Evolutionary conservation across 2,888 invertebrate species (phyloP).

Genomic region (Hydraecia micacea): DNA sequence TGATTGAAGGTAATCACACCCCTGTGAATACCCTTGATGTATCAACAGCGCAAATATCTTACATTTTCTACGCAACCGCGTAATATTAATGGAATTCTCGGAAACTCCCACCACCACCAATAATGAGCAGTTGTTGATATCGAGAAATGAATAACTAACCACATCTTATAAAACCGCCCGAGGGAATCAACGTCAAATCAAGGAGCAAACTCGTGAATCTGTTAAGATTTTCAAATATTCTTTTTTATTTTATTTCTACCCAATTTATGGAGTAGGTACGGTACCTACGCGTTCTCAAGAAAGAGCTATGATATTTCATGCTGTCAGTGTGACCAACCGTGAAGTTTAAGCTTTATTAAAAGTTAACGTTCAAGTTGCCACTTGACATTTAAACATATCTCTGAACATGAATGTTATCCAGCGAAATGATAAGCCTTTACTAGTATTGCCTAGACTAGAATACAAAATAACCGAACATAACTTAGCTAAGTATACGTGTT

Average conservation of each 20-base stretch:
- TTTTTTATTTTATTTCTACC: slow-evolving; percentile 67
- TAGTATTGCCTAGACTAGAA: slow-evolving; percentile 28
- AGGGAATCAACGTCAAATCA: slow-evolving; percentile 42
- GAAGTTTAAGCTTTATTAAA: slow-evolving; percentile 80
- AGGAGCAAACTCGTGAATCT: slow-evolving; percentile 68
- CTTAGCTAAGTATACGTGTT: slow-evolving; percentile 36
- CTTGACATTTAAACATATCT: slow-evolving; percentile 42
- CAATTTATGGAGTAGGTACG: slow-evolving; percentile 74
- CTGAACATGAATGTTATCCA: slow-evolving; percentile 15
- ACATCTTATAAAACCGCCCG: slow-evolving; percentile 43
- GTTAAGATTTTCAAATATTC: slow-evolving; percentile 69
- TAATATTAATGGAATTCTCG: slow-evolving; percentile 7
- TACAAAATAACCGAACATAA: slow-evolving; percentile 39
- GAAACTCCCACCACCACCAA: slow-evolving; percentile 2
- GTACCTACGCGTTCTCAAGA: slow-evolving; percentile 73
- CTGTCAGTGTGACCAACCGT: slow-evolving; percentile 77
- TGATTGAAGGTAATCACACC: slow-evolving; percentile 33
- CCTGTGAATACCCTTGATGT: slow-evolving; percentile 18
- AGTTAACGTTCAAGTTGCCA: slow-evolving; percentile 68
- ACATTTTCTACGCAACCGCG: background rate
- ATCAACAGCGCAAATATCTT: slow-evolving; percentile 6
- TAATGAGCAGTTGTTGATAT: slow-evolving; percentile 48
- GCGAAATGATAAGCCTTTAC: slow-evolving; percentile 39
- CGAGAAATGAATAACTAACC: slow-evolving; percentile 58
- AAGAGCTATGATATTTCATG: slow-evolving; percentile 81